Base-by-base conservation (phyloP, 1,140 invertebrate genomes). In the Sycophaga agraensis region DNA sequence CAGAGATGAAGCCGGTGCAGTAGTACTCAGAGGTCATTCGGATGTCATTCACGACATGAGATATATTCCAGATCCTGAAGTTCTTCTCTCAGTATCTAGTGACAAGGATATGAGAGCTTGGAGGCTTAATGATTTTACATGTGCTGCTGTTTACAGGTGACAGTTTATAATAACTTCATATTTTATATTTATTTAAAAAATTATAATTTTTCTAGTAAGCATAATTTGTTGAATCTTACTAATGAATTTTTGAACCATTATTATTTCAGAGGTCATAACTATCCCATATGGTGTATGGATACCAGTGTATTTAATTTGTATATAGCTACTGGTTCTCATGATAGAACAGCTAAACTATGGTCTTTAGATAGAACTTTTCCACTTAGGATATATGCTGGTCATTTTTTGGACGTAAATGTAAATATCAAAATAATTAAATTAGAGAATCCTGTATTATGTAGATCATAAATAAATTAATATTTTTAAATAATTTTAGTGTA, bases 261-360 rank as follows among this genome's bases (percentile, higher is more conserved):
- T 60, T 67, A 24, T 83, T 84, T 49, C 76, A 87, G 85, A 66
- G 93, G 92, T 37, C 93, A 96, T 74, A 88, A 86, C 68, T 91
- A 91, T 73, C 89, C 92, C n/a, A 87, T 96, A 39, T 95, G 92
- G 89, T 90, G 89, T 75, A 80, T 94, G 74, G 89, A 89, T 76
- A 85, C 89, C 17, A 90, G 90, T 75, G 85, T 85, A 63, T 86
- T 88, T 68, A 87, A 87, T 55, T 79, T 87, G 48, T 91, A 90
- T 72, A 85, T 92, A 72, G 89, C 87, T 1, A 92, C 93, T 6
- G 92, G 90, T 46, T 94, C 92, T 39, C 86, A 89, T 63, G 94
- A 96, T 74, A 84, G 84, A 68, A 94, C 91, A 35, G 92, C 90
- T 2, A 87, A 92, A 71, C 75, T 96, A 26, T 96, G 93, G 93